Evolutionary conservation across 2,113 vertebrate species (phyloP), one percentile per base, ranked within the genome.

Genomic region (Drymodes brunneopygia): DNA sequence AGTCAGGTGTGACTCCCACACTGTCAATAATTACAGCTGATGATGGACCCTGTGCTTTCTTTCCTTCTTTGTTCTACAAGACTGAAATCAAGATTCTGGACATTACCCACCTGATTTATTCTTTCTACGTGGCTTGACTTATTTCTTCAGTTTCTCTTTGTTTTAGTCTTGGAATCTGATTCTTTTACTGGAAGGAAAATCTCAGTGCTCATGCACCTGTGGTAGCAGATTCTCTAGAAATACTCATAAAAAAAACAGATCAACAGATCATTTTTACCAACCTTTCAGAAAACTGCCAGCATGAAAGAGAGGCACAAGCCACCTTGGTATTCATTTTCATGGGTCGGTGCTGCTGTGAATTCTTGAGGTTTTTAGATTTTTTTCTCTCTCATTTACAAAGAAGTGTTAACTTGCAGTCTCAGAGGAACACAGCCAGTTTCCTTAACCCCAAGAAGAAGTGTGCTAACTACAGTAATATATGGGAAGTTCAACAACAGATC

Each of bases 291-390:
- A 85, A 81, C 25, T 35, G 9, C 24, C 51, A 66, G 17, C 13
- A 61, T 8, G 16, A 69, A 83, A 69, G 45, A 36, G 27, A 79
- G 24, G 45, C 57, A 69, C 24, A 86, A 91, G 7, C 40, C 19
- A 67, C n/a, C 9, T 60, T 1, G 0, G 22, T 88, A 61, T 75
- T 72, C 47, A 47, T 75, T 85, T 88, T 84, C 45, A 53, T 53
- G 82, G 22, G 48, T 85, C 57, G 69, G 11, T 57, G 9, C 33
- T 90, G 36, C 47, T 80, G 29, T 38, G 53, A 79, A 67, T 87
- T 94, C 28, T 90, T 90, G 61, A 90, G 27, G 33, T 22, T 92
- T 81, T 86, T 81, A 78, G 22, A 21, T 65, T 75, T 91, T 91
- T 81, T 61, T 81, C 15, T 47, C 51, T 81, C 31, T 54, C 5